These are phyloP conservation scores for Mus pahari DNA, from an alignment of 2,113 vertebrate species.

Conservation along the genomic window DNA sequence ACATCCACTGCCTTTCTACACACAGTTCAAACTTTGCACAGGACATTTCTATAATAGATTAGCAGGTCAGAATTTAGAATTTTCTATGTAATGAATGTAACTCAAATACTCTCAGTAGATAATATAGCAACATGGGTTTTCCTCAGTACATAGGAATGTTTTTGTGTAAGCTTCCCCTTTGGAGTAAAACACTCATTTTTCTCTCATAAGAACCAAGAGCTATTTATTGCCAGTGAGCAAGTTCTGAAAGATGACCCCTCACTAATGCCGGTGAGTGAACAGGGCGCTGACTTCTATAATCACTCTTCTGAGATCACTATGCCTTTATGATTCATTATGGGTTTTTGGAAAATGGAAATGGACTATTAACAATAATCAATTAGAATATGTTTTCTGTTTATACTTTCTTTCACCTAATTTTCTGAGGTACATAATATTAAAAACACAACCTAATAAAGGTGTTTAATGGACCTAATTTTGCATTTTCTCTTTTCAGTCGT, in stretches of 20 bases:
- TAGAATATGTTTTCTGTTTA: slow-evolving; percentile 77
- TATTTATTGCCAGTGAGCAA: slow-evolving; percentile 95
- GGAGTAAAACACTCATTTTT: slow-evolving; percentile 86
- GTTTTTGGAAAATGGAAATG: slow-evolving; percentile 70
- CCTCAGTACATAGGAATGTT: slow-evolving; percentile 24
- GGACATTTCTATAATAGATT: neutral
- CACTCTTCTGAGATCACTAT: slow-evolving; percentile 49
- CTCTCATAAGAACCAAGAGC: slow-evolving; percentile 93
- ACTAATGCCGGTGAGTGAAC: slow-evolving; percentile 93
- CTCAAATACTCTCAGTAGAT: neutral
- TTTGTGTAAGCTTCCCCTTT: neutral
- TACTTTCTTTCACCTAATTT: slow-evolving; percentile 49
- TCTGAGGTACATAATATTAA: neutral
- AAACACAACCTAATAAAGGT: slow-evolving; percentile 49
- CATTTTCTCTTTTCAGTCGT: neutral
- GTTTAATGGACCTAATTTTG: neutral
- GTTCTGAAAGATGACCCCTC: slow-evolving; percentile 92
- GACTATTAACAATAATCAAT: slow-evolving; percentile 67
- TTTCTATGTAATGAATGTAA: neutral
- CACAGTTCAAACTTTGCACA: neutral
- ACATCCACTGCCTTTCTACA: neutral
- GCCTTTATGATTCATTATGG: slow-evolving; percentile 63
- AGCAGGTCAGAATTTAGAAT: slow-evolving; percentile 24
- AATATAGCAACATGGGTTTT: neutral
- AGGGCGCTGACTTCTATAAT: slow-evolving; percentile 76